These are phyloP conservation scores for Erythrolamprus reginae DNA, from an alignment of 2,113 vertebrate genomes.

Conservation along the genomic window DNA sequence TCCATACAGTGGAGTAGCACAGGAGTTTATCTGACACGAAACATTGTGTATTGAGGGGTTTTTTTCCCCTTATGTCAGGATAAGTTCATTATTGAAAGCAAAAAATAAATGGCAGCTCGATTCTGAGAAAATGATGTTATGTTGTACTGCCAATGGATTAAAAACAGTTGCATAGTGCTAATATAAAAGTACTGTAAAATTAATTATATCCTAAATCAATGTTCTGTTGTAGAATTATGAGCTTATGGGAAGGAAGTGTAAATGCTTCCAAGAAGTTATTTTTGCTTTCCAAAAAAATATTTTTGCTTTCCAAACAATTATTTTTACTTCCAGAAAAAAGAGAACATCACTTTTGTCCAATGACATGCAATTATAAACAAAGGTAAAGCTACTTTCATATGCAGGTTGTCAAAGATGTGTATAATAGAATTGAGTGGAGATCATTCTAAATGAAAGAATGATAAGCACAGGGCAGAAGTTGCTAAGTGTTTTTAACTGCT, in stretches of 20 bases:
- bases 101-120: fast-evolving
- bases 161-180: neutral
- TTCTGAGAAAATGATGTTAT: too few species aligned
- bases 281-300: neutral
- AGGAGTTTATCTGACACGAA: neutral
- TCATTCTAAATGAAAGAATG: neutral
- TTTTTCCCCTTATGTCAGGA: neutral
- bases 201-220: neutral
- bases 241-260: neutral
- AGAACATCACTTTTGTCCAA: neutral
- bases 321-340: neutral
- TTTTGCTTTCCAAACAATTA: too few species aligned
- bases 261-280: neutral
- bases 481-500: neutral
- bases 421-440: neutral
- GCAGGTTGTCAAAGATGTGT: neutral
- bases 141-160: neutral
- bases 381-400: neutral
- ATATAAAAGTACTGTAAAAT: neutral
- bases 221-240: too few species aligned
- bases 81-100: neutral
- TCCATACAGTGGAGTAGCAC: neutral
- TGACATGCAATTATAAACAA: neutral
- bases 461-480: neutral
- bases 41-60: too few species aligned